Percentiles rank a stretch among this genome's conserved stretches.
phyloP scores from a whole-genome alignment of 1,140 invertebrate genomes.

The Acromyrmex charruanus region DNA sequence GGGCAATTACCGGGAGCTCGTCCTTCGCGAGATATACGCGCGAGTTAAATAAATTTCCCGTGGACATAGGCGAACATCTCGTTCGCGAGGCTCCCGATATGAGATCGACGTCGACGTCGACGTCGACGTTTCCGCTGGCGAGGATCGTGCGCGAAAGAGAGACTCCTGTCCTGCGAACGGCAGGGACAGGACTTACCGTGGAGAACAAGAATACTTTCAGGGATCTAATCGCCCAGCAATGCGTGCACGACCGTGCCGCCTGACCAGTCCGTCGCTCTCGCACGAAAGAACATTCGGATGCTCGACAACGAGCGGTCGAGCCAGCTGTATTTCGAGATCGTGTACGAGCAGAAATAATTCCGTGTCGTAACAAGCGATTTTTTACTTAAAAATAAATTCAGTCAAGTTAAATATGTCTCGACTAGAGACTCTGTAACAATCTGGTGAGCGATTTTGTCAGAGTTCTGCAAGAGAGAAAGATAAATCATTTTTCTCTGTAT shows the following conservation, averaged over 20 bases:
- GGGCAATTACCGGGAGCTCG: slow-evolving; percentile 44
- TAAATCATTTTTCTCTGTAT: too few species aligned
- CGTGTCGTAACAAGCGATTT: slow-evolving; percentile 27
- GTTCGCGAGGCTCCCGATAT: background rate
- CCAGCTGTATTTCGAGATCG: background rate
- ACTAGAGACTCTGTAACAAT: background rate
- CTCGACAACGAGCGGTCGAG: background rate
- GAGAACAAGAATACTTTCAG: slow-evolving; percentile 51
- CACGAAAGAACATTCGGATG: slow-evolving; percentile 37
- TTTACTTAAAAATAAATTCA: background rate
- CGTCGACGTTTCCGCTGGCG: slow-evolving; percentile 6
- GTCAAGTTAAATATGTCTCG: background rate
- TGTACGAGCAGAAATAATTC: slow-evolving; percentile 10
- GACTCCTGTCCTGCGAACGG: slow-evolving; percentile 26
- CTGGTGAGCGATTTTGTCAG: too few species aligned
- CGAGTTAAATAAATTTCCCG: slow-evolving; percentile 21
- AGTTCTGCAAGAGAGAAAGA: too few species aligned
- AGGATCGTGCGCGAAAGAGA: background rate
- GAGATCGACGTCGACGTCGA: slow-evolving; percentile 23
- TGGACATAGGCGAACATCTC: background rate
- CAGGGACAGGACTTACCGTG: slow-evolving; percentile 44
- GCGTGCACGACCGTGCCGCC: slow-evolving; percentile 66
- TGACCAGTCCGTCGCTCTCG: slow-evolving; percentile 53
- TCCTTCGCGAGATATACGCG: slow-evolving; percentile 18
- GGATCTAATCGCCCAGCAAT: slow-evolving; percentile 73